Conservation (phyloP, 2,888 invertebrate genomes). For the Troglohyphantes excavatus region DNA sequence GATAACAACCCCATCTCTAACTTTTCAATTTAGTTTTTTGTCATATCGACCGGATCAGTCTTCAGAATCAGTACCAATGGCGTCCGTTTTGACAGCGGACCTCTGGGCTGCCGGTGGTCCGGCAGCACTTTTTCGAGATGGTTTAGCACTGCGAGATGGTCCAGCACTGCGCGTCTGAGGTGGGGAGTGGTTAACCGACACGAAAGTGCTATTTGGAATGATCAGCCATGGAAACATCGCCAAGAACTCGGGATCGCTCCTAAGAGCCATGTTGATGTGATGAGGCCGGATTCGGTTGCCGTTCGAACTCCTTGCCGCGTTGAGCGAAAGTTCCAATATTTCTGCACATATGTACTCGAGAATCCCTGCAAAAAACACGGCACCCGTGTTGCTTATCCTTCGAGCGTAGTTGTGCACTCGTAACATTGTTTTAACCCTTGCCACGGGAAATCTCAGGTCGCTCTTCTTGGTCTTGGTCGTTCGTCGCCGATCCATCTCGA, state of each 20-base stretch:
- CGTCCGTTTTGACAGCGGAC: too few relatives aligned
- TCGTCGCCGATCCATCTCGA: background rate
- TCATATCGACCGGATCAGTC: too few relatives aligned
- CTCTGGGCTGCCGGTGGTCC: too few relatives aligned
- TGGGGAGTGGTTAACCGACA: background rate
- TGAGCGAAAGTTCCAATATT: slow-evolving; percentile 37
- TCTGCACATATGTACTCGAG: slow-evolving; percentile 49
- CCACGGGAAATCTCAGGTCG: slow-evolving; percentile 43
- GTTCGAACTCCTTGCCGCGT: background rate
- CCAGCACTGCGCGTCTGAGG: too few relatives aligned
- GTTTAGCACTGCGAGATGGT: too few relatives aligned
- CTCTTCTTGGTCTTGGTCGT: slow-evolving; percentile 10
- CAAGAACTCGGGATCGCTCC: slow-evolving; percentile 19
- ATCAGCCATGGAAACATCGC: slow-evolving; percentile 17
- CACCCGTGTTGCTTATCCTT: slow-evolving; percentile 27
- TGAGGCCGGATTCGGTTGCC: slow-evolving; percentile 23
- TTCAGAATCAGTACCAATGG: too few relatives aligned
- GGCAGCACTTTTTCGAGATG: too few relatives aligned
- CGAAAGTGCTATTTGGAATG: slow-evolving; percentile 10
- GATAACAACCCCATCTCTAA: too few relatives aligned
- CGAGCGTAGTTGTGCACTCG: background rate
- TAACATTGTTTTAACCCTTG: slow-evolving; percentile 36
- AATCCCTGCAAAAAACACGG: slow-evolving; percentile 37
- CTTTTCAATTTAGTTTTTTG: too few relatives aligned
- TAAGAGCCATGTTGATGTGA: slow-evolving; percentile 41